Base-by-base conservation (phyloP, 2,888 invertebrate species). In the Hetaerina titia region DNA sequence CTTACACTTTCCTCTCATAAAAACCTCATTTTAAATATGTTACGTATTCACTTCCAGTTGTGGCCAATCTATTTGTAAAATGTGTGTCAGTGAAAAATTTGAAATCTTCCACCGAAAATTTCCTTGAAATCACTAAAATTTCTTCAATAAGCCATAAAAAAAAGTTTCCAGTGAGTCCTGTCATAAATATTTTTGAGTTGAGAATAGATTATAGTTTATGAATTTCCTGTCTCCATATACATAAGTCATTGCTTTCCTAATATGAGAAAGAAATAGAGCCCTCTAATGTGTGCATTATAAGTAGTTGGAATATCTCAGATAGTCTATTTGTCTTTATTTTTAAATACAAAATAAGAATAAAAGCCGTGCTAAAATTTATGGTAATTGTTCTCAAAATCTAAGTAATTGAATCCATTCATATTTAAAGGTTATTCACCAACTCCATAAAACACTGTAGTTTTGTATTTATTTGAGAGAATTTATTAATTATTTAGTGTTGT, bases 281-380 rank as follows among this genome's bases (percentile, higher is more conserved):
- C 92, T 92, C n/a, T 74, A n/a, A 74, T 92, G 45, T 92, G 25
- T 92, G 56, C 69, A 69, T 56, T 57, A n/a, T 45, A 92, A 69
- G 92, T 92, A 74, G 63, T 56, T 19, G 92, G 45, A n/a, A 92
- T 22, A 56, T 56, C 92, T 69, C 56, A 31, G 31, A 69, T 69
- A 92, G 45, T 56, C 56, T 90, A 60, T 63, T 31, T 90, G 81
- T 81, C 81, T 81, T 81, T 81, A 81, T 81, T 81, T 81, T 81
- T 69, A 9, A 81, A 81, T 81, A 81, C 25, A 81, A 81, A 81
- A 81, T 81, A 22, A 81, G 13, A 25, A 9, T 81, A 31, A 81
- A 31, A 81, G 11, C 81, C 31, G 2, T 31, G 4, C 25, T 31
- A 31, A 25, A n/a, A 25, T 81, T 22, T 81, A 31, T 81, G 81